A percentile compares a stretch with the other conserved stretches of the same genome.
Conservation (phyloP, 2,888 invertebrate species). For the Hypena proboscidalis region DNA sequence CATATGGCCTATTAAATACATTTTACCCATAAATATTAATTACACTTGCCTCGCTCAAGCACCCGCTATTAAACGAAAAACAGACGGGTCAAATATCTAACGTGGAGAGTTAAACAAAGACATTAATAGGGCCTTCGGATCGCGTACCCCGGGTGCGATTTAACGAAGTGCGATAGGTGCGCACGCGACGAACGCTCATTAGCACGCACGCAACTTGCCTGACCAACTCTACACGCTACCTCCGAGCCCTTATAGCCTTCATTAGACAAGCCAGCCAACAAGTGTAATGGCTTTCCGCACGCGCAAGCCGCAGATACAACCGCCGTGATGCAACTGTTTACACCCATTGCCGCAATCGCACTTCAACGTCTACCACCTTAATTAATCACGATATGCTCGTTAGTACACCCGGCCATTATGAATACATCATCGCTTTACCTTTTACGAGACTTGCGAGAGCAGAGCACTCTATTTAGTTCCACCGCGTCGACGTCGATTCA, state of each 20-base stretch:
- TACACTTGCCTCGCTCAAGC: no score
- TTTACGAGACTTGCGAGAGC: conserved; percentile 3
- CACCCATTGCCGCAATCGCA: conserved; percentile 43
- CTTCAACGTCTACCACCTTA: conserved; percentile 36
- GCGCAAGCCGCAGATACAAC: conserved; percentile 35
- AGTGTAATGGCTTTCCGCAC: conserved; percentile 64
- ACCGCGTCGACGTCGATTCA: conserved; percentile 25
- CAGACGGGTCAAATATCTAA: conserved; percentile 33
- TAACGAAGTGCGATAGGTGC: conserved; percentile 70
- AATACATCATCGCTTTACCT: conserved; percentile 38
- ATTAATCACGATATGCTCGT: conserved; percentile 48
- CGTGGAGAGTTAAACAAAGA: conserved; percentile 55
- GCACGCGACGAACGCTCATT: conserved; percentile 80
- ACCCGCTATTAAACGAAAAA: conserved; percentile 32
- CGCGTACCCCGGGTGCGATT: conserved; percentile 70
- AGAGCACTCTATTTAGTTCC: conserved; percentile 13
- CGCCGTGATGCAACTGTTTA: conserved; percentile 29
- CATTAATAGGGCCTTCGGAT: conserved; percentile 48
- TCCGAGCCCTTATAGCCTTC: conserved; percentile 54
- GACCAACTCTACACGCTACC: conserved; percentile 39
- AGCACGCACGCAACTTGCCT: conserved; percentile 71
- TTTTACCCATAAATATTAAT: no score
- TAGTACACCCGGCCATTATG: conserved; percentile 42
- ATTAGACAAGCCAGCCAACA: conserved; percentile 64
- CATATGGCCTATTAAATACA: no score